Evolutionary conservation across 1,140 invertebrate species (phyloP).

Genomic region (Atopsyche davidsoni): DNA sequence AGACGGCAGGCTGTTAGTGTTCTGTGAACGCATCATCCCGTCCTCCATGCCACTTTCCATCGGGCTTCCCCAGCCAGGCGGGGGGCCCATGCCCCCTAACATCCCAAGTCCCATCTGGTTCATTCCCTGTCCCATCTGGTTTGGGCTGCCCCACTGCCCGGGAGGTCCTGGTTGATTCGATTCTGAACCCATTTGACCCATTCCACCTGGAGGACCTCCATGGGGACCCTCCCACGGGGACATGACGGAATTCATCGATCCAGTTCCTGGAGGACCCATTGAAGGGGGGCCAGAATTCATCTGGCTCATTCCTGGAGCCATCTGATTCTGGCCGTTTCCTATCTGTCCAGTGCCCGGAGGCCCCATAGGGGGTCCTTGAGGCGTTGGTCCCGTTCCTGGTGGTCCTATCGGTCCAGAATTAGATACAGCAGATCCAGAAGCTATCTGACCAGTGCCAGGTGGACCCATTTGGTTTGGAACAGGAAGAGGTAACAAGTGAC

Average conservation of each 20-base stretch:
- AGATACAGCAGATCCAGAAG: not conserved
- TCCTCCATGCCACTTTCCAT: slow-evolving; percentile 31
- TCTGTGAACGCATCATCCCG: slow-evolving; percentile 28
- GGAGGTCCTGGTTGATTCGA: not conserved
- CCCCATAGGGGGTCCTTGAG: slow-evolving; percentile 28
- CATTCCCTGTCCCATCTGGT: not conserved
- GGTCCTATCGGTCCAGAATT: slow-evolving; percentile 29
- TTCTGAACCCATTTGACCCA: slow-evolving; percentile 9
- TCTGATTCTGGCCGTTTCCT: too few relatives aligned
- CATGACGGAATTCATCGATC: slow-evolving; percentile 1
- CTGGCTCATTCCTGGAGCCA: slow-evolving; percentile 1
- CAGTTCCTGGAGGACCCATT: slow-evolving; percentile 4
- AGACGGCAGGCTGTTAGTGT: slow-evolving; percentile 39
- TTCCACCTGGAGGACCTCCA: slow-evolving; percentile 14
- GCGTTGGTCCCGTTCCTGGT: slow-evolving; percentile 26
- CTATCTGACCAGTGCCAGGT: slow-evolving; percentile 27
- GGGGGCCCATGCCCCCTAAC: slow-evolving; percentile 24
- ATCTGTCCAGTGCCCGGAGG: slow-evolving; percentile 25
- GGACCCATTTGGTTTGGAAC: slow-evolving; percentile 24
- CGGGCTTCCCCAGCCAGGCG: slow-evolving; percentile 31
- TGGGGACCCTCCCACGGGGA: slow-evolving; percentile 20
- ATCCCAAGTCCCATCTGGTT: slow-evolving; percentile 3
- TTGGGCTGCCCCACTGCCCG: too few relatives aligned
- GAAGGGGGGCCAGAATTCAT: not conserved
- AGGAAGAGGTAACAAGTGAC: slow-evolving; percentile 9